phyloP scores from a whole-genome alignment of 2,888 invertebrate genomes.

The Bombylius discolor region DNA sequence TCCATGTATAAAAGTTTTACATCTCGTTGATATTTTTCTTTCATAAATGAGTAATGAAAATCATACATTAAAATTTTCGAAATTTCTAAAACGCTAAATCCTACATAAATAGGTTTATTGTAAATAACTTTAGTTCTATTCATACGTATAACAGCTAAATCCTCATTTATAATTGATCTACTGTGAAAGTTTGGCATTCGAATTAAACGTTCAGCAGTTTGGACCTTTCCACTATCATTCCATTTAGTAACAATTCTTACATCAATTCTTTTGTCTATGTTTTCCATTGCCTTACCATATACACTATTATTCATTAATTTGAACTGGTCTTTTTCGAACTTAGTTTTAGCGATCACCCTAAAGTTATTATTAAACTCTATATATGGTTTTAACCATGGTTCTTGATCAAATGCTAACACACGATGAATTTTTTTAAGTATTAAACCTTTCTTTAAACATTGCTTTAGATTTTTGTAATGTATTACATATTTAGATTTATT shows the following conservation, averaged over 20 bases:
- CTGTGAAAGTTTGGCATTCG: not conserved
- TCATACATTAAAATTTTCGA: constrained; percentile 12
- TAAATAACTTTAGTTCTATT: constrained; percentile 4
- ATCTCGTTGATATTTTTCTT: not conserved
- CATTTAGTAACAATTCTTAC: constrained; percentile 11
- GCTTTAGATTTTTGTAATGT: constrained; percentile 21
- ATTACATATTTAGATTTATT: constrained; percentile 21
- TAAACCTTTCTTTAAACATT: constrained; percentile 21
- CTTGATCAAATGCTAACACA: constrained; percentile 21
- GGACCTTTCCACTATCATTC: not conserved
- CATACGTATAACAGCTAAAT: constrained; percentile 15
- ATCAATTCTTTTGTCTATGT: too few relatives aligned
- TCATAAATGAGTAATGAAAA: constrained; percentile 12
- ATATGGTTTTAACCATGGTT: constrained; percentile 19
- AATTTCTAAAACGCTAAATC: constrained; percentile 13
- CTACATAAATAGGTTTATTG: constrained; percentile 15
- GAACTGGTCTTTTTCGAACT: constrained; percentile 18
- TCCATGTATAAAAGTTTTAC: too few relatives aligned
- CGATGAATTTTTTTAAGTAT: constrained; percentile 21
- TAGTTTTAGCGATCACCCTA: constrained; percentile 2
- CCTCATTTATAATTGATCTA: constrained; percentile 11
- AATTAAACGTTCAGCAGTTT: not conserved
- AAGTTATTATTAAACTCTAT: constrained; percentile 11
- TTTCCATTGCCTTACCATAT: too few relatives aligned
- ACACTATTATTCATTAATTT: constrained; percentile 12